A percentile compares a stretch with the other conserved stretches of the same genome.
phyloP scores from a whole-genome alignment of 1,140 invertebrate genomes.

The Drosophila seguyi region DNA sequence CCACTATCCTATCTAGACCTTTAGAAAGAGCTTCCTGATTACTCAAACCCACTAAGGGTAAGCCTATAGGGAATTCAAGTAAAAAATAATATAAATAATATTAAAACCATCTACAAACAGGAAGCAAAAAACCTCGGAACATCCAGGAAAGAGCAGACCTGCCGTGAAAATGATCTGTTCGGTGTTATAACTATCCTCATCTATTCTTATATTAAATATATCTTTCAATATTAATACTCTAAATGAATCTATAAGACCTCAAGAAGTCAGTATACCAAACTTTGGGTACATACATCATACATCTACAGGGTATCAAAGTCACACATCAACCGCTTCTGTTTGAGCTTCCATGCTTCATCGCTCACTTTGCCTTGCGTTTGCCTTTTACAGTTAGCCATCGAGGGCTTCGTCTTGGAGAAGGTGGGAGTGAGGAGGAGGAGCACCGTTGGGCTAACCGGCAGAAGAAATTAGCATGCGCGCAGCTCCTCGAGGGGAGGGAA shows the following conservation, averaged over 20 bases:
- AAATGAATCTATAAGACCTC: not conserved
- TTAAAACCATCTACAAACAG: not conserved
- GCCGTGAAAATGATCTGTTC: not conserved
- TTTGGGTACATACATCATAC: no score
- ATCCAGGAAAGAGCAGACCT: not conserved
- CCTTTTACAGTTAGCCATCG: constrained; percentile 71
- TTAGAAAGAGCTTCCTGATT: not conserved
- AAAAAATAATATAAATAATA: not conserved
- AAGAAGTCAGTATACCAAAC: not conserved
- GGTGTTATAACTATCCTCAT: no score
- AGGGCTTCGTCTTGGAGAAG: constrained; percentile 41
- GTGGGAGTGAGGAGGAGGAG: not conserved
- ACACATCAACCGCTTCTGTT: constrained; percentile 48
- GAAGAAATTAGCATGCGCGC: constrained; percentile 79
- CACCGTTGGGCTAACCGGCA: constrained; percentile 45
- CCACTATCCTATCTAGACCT: no score
- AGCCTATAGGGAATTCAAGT: not conserved
- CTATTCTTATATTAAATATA: not conserved
- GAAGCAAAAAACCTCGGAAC: constrained; percentile 34
- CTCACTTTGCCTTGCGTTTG: constrained; percentile 69
- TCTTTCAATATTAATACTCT: not conserved
- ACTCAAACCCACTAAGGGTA: constrained; percentile 6
- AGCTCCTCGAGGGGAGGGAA: constrained; percentile 16
- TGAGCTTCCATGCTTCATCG: constrained; percentile 72
- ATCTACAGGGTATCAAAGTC: constrained; percentile 44